Evolutionary conservation across 2,888 invertebrate species (phyloP).

Genomic region (Halictus quadricinctus): DNA sequence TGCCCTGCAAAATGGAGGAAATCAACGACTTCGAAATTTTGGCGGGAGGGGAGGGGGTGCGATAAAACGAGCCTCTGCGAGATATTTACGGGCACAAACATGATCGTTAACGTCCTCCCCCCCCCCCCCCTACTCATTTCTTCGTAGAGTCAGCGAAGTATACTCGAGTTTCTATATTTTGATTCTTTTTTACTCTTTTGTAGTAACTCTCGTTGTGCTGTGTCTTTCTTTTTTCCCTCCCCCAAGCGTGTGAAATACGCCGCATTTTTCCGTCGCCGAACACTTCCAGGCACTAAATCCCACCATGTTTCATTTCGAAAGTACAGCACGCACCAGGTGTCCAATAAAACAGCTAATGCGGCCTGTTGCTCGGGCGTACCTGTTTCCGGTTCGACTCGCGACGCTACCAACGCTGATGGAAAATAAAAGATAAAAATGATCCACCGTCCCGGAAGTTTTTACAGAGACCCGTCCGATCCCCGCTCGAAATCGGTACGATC

Average conservation of each 20-base stretch:
- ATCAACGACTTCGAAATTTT: conserved; percentile 20
- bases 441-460: conserved; percentile 2
- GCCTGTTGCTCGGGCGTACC: conserved; percentile 60
- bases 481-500: background rate
- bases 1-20: conserved; percentile 5
- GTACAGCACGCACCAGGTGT: conserved; percentile 43
- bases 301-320: conserved; percentile 36
- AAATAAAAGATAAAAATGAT: conserved; percentile 10
- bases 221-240: background rate
- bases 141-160: background rate
- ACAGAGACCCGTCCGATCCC: background rate
- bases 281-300: conserved; percentile 28
- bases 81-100: conserved; percentile 38
- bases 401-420: background rate
- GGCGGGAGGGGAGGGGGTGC: background rate
- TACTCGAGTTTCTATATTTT: background rate
- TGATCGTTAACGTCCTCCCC: conserved; percentile 14
- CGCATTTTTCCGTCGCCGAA: conserved; percentile 3
- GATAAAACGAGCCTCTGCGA: conserved; percentile 32
- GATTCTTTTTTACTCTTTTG: background rate
- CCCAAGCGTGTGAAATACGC: background rate
- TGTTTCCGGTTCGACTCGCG: conserved; percentile 26
- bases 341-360: conserved; percentile 73
- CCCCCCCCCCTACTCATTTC: background rate
- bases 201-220: background rate